Evolutionary conservation across 2,888 invertebrate genomes (phyloP), one percentile per base, ranked within the genome.

Genomic region (Cotesia congregata): DNA sequence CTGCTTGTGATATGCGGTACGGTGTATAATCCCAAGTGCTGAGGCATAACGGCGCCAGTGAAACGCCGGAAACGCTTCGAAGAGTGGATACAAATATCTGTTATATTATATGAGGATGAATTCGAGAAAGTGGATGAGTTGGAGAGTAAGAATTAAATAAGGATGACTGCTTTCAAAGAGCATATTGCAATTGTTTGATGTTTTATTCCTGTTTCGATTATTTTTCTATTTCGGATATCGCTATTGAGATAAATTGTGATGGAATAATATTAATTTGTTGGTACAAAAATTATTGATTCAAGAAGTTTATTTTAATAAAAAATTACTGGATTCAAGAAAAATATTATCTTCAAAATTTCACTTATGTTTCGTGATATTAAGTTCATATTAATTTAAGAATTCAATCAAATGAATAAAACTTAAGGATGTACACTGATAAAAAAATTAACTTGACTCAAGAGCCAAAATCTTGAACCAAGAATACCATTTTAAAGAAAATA

Each of bases 1-100:
- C 78, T 81, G 82, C 79, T 81, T 83, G 77, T 72, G 75, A 30
- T 30, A 30, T 30, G 30, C 30, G 30, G 30, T 78, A 79, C 79
- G 80, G 69, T 59, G 82, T 83, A 83, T 84, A 82, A 83, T 81
- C 78, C 67, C 77, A 67, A 74, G 59, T 7, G 61, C n/a, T 77
- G 80, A 79, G 81, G 79, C 79, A 83, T 83, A 83, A 83, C 78
- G 81, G 80, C 76, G 77, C 77, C 74, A 80, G 79, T 72, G 71
- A 76, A 80, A 79, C 80, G 72, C 83, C 85, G 86, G 85, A 85
- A 86, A 84, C 82, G 82, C 84, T 40, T n/a, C 40, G 9, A 17
- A 59, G 69, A 67, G 41, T 20, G 40, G 67, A 40, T 70, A 75
- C 62, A 75, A 75, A 75, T 75, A 50, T 50, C 75, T 70, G 70